Evolutionary conservation across 1,140 invertebrate genomes (phyloP).

Genomic region (Rhagoletis zephyria): DNA sequence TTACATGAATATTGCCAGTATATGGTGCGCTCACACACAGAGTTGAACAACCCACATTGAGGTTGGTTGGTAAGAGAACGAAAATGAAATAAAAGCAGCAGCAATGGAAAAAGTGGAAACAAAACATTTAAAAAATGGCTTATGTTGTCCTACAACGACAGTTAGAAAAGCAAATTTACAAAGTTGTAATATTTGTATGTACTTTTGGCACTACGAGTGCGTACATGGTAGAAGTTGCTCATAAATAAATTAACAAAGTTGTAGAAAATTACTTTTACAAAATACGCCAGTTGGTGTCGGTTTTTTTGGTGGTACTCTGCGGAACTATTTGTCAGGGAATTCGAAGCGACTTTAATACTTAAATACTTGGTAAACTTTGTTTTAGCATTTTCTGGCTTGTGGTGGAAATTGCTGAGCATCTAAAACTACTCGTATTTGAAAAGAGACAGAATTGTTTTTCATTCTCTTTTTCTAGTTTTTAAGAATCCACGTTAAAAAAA

Average conservation of each 20-base stretch:
- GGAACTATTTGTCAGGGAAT: neutral
- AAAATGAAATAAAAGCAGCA: no score
- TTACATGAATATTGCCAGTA: neutral
- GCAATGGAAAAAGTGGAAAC: neutral
- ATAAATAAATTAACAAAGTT: slow-evolving; percentile 51
- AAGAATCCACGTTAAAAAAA: no score
- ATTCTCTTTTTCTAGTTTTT: no score
- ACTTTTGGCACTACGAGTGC: neutral
- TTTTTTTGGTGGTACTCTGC: neutral
- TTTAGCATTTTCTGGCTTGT: no score
- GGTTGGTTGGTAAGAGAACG: neutral
- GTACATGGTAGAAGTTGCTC: neutral
- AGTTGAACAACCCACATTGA: slow-evolving; percentile 51
- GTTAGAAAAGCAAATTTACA: slow-evolving; percentile 31
- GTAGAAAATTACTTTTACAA: slow-evolving; percentile 6
- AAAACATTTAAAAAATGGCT: neutral
- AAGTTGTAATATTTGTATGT: slow-evolving; percentile 1
- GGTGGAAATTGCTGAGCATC: no score
- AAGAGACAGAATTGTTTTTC: no score
- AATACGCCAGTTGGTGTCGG: neutral
- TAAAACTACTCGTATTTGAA: no score
- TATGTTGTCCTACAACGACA: slow-evolving; percentile 10
- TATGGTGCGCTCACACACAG: neutral
- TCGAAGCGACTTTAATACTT: neutral
- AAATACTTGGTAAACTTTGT: neutral